These are phyloP conservation scores for Trilocha varians DNA, from an alignment of 2,888 invertebrate genomes.

Conservation along the genomic window DNA sequence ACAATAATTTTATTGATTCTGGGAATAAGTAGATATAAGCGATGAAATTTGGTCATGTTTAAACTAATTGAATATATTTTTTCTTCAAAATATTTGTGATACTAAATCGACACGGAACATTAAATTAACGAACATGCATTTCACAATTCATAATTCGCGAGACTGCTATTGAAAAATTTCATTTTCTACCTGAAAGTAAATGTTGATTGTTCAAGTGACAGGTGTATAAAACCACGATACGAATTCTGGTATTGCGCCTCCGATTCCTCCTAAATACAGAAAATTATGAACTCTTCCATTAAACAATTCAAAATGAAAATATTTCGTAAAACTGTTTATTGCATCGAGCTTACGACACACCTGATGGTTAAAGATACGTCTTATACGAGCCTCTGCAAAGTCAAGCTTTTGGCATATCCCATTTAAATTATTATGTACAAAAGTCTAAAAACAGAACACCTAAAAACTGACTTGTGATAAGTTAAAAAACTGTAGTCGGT, in stretches of 20 bases:
- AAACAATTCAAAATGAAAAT: too few relatives aligned
- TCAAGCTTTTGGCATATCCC: too few relatives aligned
- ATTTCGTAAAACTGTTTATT: too few relatives aligned
- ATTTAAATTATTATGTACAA: not conserved
- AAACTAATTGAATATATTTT: too few relatives aligned
- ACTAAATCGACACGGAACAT: not conserved
- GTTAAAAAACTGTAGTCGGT: constrained; percentile 3
- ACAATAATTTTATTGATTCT: too few relatives aligned
- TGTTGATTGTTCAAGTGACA: constrained; percentile 31
- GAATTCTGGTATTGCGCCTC: constrained; percentile 60
- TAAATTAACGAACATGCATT: not conserved
- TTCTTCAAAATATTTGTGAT: too few relatives aligned
- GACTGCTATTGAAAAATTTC: constrained; percentile 10
- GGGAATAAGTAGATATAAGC: too few relatives aligned
- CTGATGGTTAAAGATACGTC: too few relatives aligned
- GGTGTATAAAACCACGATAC: constrained; percentile 34
- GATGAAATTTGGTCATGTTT: too few relatives aligned
- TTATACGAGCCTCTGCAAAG: too few relatives aligned
- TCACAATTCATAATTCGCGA: constrained; percentile 20
- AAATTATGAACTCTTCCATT: not conserved
- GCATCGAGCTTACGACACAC: too few relatives aligned
- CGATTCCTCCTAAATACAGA: constrained; percentile 58
- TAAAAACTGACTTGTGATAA: not conserved
- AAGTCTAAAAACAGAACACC: not conserved
- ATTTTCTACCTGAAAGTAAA: constrained; percentile 19